A percentile compares a stretch with the other conserved stretches of the same genome.
Conservation (phyloP, 2,888 invertebrate genomes). For the Spilosoma lubricipeda region DNA sequence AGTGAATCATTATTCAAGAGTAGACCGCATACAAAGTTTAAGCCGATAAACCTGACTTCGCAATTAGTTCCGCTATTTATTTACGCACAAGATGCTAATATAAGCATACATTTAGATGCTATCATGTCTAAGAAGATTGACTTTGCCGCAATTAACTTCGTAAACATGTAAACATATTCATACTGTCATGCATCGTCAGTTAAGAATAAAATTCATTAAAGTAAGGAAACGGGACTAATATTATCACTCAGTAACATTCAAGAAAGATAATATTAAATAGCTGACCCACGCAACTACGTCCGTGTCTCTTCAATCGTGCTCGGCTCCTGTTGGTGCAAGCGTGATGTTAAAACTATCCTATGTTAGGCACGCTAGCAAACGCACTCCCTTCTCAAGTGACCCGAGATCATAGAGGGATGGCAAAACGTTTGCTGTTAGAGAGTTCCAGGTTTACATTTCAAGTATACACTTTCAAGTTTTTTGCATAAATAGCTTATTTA, state of each 20-base stretch:
- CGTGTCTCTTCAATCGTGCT: too few species aligned
- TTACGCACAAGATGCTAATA: constrained; percentile 11
- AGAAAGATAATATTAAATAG: too few species aligned
- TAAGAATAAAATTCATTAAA: not conserved
- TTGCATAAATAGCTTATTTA: too few species aligned
- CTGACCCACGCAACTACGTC: too few species aligned
- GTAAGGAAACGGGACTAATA: not conserved
- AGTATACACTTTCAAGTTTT: too few species aligned
- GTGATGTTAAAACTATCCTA: too few species aligned
- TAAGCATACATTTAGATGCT: constrained; percentile 10
- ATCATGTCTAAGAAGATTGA: not conserved
- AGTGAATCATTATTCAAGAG: constrained; percentile 20
- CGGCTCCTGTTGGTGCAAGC: too few species aligned
- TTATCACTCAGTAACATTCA: not conserved
- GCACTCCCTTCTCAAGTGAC: too few species aligned
- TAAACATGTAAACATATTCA: constrained; percentile 3
- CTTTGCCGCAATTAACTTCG: not conserved
- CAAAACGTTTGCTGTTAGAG: too few species aligned
- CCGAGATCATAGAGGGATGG: too few species aligned
- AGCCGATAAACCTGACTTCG: constrained; percentile 4
- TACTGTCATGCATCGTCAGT: not conserved
- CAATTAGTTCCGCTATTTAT: constrained; percentile 22
- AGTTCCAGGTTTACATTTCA: too few species aligned
- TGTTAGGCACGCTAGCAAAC: too few species aligned
- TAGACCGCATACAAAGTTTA: constrained; percentile 19